Evolutionary conservation across 2,888 invertebrate genomes (phyloP), one percentile per base, ranked within the genome.

Genomic region (Hypomecis punctinalis): DNA sequence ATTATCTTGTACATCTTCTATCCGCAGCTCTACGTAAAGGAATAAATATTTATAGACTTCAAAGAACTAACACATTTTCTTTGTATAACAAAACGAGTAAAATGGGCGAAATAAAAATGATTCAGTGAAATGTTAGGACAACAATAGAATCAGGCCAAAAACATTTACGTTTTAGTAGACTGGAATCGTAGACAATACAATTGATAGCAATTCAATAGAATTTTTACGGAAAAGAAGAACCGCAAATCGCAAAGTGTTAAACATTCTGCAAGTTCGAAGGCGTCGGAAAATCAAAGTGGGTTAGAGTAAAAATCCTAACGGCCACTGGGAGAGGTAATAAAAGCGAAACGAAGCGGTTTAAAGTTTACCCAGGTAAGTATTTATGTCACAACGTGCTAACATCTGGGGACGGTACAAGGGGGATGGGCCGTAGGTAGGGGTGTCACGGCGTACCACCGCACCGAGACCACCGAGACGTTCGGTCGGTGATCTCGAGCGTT

Each of bases 351-450:
- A 80, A 85, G 79, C 80, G 79, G 82, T 89, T 88, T 82, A 85
- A 89, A 85, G 77, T 87, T 88, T 82, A 78, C 76, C 71, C 82
- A 85, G 86, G 85, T 87, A 85, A 86, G 87, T 88, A 89, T 90
- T 87, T 89, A 87, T 87, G 85, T 86, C 83, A 86, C 82, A 80
- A 79, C 80, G 86, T 85, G 88, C 83, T 85, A 88, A 87, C 84
- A 85, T 82, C 85, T 69, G 72, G 85, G 83, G 84, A 83, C 78
- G 79, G 79, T 82, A 79, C 76, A 74, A 80, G 81, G 83, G 61
- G 86, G 83, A 79, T 77, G 84, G 81, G 80, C 79, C 77, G 78
- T 76, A 81, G 81, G 78, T 76, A 81, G 81, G 84, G 84, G 85
- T 84, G 84, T 81, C 77, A 80, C 77, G 78, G 73, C 78, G 75